phyloP scores from a whole-genome alignment of 2,888 invertebrate species.

The Alcis repandata region DNA sequence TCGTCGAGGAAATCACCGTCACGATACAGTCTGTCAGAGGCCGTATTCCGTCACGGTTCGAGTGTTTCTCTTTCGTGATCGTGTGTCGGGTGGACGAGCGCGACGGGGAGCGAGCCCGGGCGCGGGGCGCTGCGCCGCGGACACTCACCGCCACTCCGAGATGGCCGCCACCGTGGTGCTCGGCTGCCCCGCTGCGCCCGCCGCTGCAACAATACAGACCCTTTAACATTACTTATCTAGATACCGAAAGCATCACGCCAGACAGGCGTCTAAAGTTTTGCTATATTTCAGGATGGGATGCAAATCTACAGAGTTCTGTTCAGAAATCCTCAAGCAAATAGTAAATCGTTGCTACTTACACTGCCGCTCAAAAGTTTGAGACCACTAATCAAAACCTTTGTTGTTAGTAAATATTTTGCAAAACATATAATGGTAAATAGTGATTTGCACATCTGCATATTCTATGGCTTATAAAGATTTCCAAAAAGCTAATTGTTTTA shows the following conservation, averaged over 20 bases:
- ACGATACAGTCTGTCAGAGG: slow-evolving; percentile 8
- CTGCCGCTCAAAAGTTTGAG: too few relatives aligned
- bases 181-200: slow-evolving; percentile 83
- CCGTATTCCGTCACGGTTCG: not conserved
- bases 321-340: too few relatives aligned
- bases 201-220: slow-evolving; percentile 52
- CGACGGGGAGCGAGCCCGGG: slow-evolving; percentile 16
- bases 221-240: not conserved
- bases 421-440: too few relatives aligned
- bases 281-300: too few relatives aligned
- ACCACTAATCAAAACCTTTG: too few relatives aligned
- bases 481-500: too few relatives aligned
- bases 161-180: slow-evolving; percentile 86
- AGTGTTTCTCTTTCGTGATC: not conserved
- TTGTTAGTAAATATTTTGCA: too few relatives aligned
- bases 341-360: too few relatives aligned
- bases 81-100: not conserved
- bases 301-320: too few relatives aligned
- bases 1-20: slow-evolving; percentile 25
- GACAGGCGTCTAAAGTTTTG: too few relatives aligned
- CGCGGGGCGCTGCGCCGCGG: slow-evolving; percentile 57
- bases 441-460: too few relatives aligned
- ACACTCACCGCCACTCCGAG: slow-evolving; percentile 87
- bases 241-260: not conserved
- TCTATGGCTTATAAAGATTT: too few relatives aligned